Percentiles rank a stretch among this genome's conserved stretches.
These are phyloP conservation scores for Molanna angustata DNA, from an alignment of 2,888 invertebrate species.

Conservation along the genomic window DNA sequence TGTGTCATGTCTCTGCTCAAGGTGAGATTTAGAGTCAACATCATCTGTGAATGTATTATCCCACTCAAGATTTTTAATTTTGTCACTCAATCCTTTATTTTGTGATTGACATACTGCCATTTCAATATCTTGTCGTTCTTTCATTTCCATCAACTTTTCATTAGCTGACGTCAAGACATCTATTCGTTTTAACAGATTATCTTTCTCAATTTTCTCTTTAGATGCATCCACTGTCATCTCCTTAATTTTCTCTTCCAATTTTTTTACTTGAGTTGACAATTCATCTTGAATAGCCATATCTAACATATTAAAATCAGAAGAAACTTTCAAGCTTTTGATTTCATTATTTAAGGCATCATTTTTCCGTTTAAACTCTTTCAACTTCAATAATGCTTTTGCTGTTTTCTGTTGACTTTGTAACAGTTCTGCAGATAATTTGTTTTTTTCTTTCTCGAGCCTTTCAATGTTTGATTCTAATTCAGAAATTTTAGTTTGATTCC, in stretches of 20 bases:
- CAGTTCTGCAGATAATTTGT: constrained; percentile 59
- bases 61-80: constrained; percentile 59
- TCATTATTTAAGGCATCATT: constrained; percentile 60
- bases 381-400: constrained; percentile 75
- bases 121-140: constrained; percentile 77
- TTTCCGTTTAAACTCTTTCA: constrained; percentile 76
- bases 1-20: constrained; percentile 59
- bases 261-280: constrained; percentile 63
- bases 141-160: constrained; percentile 74
- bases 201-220: constrained; percentile 65
- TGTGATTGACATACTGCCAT: constrained; percentile 69
- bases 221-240: constrained; percentile 58
- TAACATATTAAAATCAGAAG: constrained; percentile 60
- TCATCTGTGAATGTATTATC: constrained; percentile 36
- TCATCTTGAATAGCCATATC: constrained; percentile 80
- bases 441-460: constrained; percentile 57
- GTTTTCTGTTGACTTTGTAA: constrained; percentile 66
- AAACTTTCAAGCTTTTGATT: constrained; percentile 51
- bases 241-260: constrained; percentile 63
- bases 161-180: constrained; percentile 73
- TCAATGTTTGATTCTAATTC: constrained; percentile 59
- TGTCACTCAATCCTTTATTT: constrained; percentile 66
- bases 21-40: constrained; percentile 51
- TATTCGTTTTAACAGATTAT: constrained; percentile 64
- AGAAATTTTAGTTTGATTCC: constrained; percentile 43